Evolutionary conservation across 1,140 invertebrate species (phyloP), one percentile per base, ranked within the genome.

Genomic region (Berghia stephanieae): DNA sequence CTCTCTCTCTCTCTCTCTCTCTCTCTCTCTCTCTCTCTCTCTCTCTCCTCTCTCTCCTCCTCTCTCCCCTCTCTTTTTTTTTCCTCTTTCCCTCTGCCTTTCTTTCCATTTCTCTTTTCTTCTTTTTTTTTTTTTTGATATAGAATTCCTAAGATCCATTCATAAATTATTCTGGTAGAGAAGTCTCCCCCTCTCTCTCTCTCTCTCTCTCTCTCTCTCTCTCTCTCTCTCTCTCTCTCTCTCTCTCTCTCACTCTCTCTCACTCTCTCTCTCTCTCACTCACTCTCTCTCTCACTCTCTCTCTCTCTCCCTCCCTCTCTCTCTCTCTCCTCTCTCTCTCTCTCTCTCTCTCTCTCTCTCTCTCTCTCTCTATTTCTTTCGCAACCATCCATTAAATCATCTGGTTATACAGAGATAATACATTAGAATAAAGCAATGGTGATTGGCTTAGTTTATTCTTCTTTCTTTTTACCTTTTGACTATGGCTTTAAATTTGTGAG

Each of bases 201-300:
- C 34, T 36, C 36, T 57, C 46, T 63, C 49, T 36, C 34, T 73
- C 34, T 57, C 34, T 27, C 27, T 75, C 72, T 75, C 40, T 3
- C 3, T 36, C 24, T 63, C 55, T 63, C 55, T 43, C 31, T 75
- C 40, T 75, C 55, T 27, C 55, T 75, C 49, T 57, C 40, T 40
- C 55, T 57, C 72, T 57, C 34, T 27, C 40, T 27, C 24, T 24
- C 40, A 18, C 69, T 24, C 27, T 24, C 44, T 38, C 36, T 38
- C 44, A 21, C 69, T 43, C 40, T 63, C 72, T 75, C 55, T 43
- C 27, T 75, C 72, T 63, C 0, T 40, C 55, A 66, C 72, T 38
- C 21, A 31, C 24, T 42, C 40, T 5, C 55, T 63, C 55, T 63
- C 40, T 2, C 55, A 40, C 55, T 63, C 40, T 42, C 40, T 43